Percentiles rank a stretch among this genome's conserved stretches.
phyloP scores from a whole-genome alignment of 2,797 vertebrate genomes.

The Momotus momota region DNA sequence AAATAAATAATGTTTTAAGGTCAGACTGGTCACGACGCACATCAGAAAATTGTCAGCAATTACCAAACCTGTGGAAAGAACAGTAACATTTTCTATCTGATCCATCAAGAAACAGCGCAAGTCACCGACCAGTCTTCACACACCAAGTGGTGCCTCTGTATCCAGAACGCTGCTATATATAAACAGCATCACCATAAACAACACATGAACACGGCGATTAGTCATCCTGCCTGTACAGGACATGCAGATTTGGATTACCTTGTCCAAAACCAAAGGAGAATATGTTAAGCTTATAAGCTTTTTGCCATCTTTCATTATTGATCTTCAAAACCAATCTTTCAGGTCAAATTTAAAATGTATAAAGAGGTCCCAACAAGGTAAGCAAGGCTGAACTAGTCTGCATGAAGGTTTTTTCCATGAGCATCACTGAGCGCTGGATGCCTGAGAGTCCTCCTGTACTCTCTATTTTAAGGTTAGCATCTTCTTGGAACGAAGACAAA shows the following conservation, averaged over 20 bases:
- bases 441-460: background rate
- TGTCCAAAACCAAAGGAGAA: background rate
- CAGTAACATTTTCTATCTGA: background rate
- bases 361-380: background rate
- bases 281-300: background rate
- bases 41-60: background rate
- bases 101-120: background rate
- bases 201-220: conserved; percentile 31
- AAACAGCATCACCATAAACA: conserved; percentile 50
- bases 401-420: background rate
- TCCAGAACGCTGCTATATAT: conserved; percentile 31
- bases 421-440: background rate
- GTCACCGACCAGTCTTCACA: background rate
- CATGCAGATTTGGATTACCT: conserved; percentile 1
- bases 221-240: conserved; percentile 18
- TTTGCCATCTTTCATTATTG: background rate
- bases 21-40: background rate
- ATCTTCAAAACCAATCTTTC: background rate
- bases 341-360: background rate
- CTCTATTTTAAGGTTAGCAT: background rate
- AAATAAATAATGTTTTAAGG: background rate
- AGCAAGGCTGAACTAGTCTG: background rate
- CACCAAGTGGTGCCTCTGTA: background rate
- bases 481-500: background rate
- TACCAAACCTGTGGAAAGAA: background rate